Conservation (phyloP, 2,113 vertebrate species). For the Melanostigma gelatinosum region DNA sequence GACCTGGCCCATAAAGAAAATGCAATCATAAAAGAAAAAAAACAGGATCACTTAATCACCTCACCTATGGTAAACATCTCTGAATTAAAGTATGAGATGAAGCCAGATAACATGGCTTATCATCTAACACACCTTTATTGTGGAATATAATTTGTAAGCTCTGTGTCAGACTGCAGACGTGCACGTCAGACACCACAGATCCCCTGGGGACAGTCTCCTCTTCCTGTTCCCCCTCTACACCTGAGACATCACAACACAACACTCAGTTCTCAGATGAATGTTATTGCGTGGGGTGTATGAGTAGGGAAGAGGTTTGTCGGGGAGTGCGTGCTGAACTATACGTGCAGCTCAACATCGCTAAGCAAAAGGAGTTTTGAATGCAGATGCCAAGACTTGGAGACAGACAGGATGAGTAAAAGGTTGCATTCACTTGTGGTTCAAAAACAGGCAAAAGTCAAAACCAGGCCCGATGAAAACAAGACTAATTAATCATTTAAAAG, state of each 20-base stretch:
- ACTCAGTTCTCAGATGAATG: conserved; percentile 22
- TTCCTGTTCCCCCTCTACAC: conserved; percentile 8
- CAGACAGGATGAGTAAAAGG: background rate
- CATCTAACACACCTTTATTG: too few species aligned
- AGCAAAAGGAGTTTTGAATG: background rate
- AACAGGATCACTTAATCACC: background rate
- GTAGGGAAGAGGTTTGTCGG: background rate
- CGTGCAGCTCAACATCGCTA: conserved; percentile 28
- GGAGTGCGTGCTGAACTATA: conserved; percentile 11
- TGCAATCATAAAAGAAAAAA: background rate
- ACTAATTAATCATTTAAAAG: too few species aligned
- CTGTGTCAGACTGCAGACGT: background rate
- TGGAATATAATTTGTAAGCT: too few species aligned
- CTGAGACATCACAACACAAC: conserved; percentile 29
- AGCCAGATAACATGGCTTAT: too few species aligned
- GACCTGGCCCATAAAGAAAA: background rate
- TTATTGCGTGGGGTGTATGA: conserved; percentile 1
- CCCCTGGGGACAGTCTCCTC: conserved; percentile 16
- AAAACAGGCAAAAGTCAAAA: background rate
- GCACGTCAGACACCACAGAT: conserved; percentile 2
- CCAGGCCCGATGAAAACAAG: background rate
- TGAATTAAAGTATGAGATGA: background rate
- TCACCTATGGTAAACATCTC: background rate
- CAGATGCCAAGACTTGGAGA: background rate
- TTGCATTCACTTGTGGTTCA: background rate